These are phyloP conservation scores for Discoglossus pictus DNA, from an alignment of 2,797 vertebrate species.

Conservation along the genomic window DNA sequence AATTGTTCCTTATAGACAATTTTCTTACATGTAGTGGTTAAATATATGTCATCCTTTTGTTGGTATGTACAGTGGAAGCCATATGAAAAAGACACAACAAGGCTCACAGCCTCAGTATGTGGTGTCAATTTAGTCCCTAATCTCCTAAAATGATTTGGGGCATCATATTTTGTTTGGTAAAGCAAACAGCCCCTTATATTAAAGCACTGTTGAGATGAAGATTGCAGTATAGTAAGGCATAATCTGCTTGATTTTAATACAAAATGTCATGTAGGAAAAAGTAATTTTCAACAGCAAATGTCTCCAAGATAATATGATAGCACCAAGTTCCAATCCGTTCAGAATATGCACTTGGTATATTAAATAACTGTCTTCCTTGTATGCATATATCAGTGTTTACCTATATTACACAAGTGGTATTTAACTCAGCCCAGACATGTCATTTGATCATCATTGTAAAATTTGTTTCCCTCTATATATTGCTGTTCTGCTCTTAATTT, in stretches of 20 bases:
- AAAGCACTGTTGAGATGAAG: background rate
- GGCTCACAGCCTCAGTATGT: conserved; percentile 8
- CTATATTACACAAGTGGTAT: too few species aligned
- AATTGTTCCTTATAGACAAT: too few species aligned
- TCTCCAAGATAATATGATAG: background rate
- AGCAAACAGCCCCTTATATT: conserved; percentile 20
- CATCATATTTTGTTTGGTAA: conserved; percentile 8
- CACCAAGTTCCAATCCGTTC: background rate
- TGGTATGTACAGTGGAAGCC: conserved; percentile 2
- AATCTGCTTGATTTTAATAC: background rate
- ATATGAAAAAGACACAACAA: conserved; percentile 3
- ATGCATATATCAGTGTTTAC: background rate
- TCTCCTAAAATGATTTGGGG: background rate
- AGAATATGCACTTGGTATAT: conserved; percentile 3
- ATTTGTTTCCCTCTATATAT: conserved; percentile 11
- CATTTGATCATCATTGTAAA: conserved; percentile 25
- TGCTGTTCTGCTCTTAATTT: conserved; percentile 23
- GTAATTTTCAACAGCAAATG: background rate
- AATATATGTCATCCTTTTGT: conserved; percentile 3
- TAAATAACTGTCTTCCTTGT: background rate
- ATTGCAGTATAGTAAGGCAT: background rate
- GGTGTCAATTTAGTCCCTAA: conserved; percentile 1
- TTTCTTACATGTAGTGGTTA: background rate
- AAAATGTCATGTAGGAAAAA: background rate
- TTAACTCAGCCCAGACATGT: background rate